Conservation (phyloP, 2,113 vertebrate genomes). For the Thalassarche chlororhynchos region DNA sequence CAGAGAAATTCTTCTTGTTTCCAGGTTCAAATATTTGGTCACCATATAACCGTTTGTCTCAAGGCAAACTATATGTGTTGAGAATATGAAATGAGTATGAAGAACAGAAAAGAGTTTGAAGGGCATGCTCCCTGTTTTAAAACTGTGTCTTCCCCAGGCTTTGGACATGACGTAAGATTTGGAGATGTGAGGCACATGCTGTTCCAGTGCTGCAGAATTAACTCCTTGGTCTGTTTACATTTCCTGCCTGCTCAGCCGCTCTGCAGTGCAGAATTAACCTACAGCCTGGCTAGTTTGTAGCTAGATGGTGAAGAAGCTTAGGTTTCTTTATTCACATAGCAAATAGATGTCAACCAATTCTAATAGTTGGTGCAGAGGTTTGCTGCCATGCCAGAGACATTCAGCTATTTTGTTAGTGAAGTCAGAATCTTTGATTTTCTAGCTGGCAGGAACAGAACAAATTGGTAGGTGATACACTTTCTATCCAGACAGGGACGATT, state of each 20-base stretch:
- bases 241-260: not conserved
- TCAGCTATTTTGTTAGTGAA: conserved; percentile 13
- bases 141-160: not conserved
- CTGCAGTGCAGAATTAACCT: not conserved
- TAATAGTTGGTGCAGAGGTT: not conserved
- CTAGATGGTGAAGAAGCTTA: not conserved
- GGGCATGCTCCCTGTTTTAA: not conserved
- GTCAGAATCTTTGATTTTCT: conserved; percentile 27
- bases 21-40: not conserved
- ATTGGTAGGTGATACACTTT: conserved; percentile 50
- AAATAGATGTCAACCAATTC: not conserved
- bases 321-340: not conserved
- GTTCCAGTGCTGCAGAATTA: not conserved
- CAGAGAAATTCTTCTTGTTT: not conserved
- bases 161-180: not conserved
- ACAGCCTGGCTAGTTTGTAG: not conserved
- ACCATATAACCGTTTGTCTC: not conserved
- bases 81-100: not conserved
- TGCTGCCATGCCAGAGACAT: not conserved
- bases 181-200: not conserved
- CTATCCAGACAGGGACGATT: conserved; percentile 2
- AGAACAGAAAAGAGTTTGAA: not conserved
- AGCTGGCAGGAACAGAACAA: conserved; percentile 42
- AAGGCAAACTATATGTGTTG: not conserved
- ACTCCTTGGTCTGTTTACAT: not conserved